Percentiles rank a stretch among this genome's conserved stretches.
Evolutionary conservation across 2,113 vertebrate genomes (phyloP).

Genomic region (Gallinago paraguaiae): DNA sequence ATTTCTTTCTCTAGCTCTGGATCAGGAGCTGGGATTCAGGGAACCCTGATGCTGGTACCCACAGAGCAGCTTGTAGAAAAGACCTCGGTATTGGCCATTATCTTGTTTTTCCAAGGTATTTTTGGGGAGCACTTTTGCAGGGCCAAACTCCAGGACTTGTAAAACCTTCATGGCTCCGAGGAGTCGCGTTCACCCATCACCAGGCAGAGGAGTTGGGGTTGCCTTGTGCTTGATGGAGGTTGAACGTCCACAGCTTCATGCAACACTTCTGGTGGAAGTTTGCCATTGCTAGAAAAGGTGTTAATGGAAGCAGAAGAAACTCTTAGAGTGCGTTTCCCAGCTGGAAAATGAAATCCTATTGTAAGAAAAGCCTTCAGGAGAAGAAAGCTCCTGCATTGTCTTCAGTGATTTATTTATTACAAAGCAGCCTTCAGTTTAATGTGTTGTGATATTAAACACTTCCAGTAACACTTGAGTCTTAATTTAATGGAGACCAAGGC

Average conservation of each 20-base stretch:
- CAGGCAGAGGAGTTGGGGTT: neutral
- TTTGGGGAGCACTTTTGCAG: neutral
- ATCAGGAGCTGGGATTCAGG: neutral
- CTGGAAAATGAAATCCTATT: neutral
- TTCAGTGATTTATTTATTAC: conserved; percentile 39
- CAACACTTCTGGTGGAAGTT: accelerated
- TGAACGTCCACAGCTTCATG: neutral
- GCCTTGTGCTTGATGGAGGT: neutral
- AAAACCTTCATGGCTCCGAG: neutral
- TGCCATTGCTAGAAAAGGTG: neutral
- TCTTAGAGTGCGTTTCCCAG: neutral
- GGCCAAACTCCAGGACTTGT: neutral
- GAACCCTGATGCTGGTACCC: neutral
- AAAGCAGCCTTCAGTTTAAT: conserved; percentile 30
- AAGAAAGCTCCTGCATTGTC: conserved; percentile 21
- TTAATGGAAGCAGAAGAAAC: neutral
- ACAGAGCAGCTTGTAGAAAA: neutral
- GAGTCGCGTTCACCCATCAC: accelerated
- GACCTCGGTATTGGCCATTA: accelerated
- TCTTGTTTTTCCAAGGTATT: neutral
- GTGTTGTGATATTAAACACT: conserved; percentile 61
- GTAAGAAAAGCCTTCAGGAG: neutral
- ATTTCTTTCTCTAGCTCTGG: neutral
- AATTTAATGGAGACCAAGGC: conserved; percentile 54
- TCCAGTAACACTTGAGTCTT: conserved; percentile 55